phyloP scores from a whole-genome alignment of 2,113 vertebrate genomes.

The Phalacrocorax carbo region DNA sequence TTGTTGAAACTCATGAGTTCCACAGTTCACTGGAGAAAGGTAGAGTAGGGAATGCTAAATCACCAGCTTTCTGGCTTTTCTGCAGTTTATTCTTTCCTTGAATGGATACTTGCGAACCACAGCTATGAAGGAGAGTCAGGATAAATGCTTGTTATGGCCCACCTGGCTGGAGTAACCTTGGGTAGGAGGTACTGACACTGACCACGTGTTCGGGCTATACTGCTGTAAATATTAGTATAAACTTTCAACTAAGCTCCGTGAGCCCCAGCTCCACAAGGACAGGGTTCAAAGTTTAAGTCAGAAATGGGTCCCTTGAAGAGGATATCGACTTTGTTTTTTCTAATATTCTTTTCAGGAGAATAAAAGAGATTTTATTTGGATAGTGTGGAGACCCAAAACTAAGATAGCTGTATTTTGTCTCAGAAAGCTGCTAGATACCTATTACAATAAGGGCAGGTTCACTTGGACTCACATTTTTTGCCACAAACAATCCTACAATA shows the following conservation, averaged over 20 bases:
- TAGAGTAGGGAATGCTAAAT: not conserved
- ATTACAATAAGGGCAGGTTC: not conserved
- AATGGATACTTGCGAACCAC: not conserved
- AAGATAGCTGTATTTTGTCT: not conserved
- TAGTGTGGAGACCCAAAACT: not conserved
- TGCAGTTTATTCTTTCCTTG: not conserved
- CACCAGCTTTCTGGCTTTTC: not conserved
- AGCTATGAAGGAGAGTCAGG: not conserved
- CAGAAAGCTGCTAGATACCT: not conserved
- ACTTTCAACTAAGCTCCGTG: not conserved
- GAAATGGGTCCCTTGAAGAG: not conserved
- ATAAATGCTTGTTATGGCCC: not conserved
- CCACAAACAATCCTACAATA: not conserved
- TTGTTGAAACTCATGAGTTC: not conserved
- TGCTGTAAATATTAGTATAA: fast-evolving
- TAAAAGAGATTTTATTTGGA: not conserved
- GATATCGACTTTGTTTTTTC: not conserved
- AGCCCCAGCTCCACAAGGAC: not conserved
- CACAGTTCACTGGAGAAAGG: not conserved
- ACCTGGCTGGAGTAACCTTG: not conserved
- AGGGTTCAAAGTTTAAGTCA: not conserved
- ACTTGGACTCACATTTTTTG: not conserved
- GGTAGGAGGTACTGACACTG: not conserved
- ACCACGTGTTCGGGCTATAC: fast-evolving
- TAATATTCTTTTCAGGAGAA: not conserved